Conservation (phyloP, 2,888 invertebrate species). For the Tholera decimalis region DNA sequence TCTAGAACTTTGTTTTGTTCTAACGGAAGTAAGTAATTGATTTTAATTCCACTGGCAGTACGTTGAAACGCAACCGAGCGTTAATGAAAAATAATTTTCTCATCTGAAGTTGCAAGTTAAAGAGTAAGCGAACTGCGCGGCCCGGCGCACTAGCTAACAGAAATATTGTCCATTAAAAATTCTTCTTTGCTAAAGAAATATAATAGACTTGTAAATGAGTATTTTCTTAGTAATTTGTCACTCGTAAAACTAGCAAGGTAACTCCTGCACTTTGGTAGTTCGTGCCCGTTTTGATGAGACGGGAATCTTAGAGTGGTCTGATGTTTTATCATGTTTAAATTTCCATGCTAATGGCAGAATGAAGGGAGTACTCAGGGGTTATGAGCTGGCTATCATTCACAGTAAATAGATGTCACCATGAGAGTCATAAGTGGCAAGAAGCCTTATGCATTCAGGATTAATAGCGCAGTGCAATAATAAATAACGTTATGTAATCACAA, state of each 20-base stretch:
- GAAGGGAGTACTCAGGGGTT: constrained; percentile 17
- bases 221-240: constrained; percentile 56
- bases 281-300: constrained; percentile 28
- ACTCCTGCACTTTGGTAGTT: constrained; percentile 32
- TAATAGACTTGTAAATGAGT: constrained; percentile 65
- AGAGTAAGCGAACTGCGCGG: constrained; percentile 69
- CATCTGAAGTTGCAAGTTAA: constrained; percentile 81
- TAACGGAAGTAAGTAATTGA: constrained; percentile 83
- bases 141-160: constrained; percentile 64
- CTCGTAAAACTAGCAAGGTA: constrained; percentile 42
- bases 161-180: constrained; percentile 80
- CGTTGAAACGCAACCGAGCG: constrained; percentile 81
- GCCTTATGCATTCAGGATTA: not conserved
- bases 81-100: constrained; percentile 88
- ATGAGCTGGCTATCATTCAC: constrained; percentile 11
- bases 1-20: constrained; percentile 81
- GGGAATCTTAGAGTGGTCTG: constrained; percentile 31
- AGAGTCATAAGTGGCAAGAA: not conserved
- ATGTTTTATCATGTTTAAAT: constrained; percentile 42
- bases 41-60: constrained; percentile 85
- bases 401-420: constrained; percentile 14
- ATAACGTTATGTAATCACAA: constrained; percentile 4
- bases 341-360: constrained; percentile 38
- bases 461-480: not conserved
- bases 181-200: constrained; percentile 65